Conservation (phyloP, 2,797 vertebrate genomes). For the Australoheros facetus region DNA sequence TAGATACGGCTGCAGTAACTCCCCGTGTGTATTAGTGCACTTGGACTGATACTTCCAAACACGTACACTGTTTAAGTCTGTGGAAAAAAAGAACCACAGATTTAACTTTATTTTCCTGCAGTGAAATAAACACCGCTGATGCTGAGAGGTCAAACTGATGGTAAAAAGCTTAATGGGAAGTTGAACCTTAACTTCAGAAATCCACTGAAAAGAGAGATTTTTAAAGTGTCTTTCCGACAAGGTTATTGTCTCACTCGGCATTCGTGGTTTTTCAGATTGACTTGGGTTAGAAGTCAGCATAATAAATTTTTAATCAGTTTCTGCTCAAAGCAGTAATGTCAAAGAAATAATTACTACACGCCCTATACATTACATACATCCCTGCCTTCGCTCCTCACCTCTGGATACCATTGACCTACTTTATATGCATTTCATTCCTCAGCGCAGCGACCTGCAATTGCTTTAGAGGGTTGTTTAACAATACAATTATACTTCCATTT, state of each 20-base stretch:
- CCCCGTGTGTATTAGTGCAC: not conserved
- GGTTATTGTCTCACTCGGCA: not conserved
- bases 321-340: not conserved
- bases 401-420: slow-evolving; percentile 33
- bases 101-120: not conserved
- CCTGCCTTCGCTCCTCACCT: slow-evolving; percentile 18
- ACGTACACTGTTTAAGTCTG: not conserved
- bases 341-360: slow-evolving; percentile 34
- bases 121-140: not conserved
- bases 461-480: slow-evolving; percentile 35
- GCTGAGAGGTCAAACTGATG: not conserved
- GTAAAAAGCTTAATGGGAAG: not conserved
- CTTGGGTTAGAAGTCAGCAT: slow-evolving; percentile 20
- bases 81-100: not conserved
- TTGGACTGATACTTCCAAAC: not conserved
- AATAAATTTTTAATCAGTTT: slow-evolving; percentile 36
- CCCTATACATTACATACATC: slow-evolving; percentile 5
- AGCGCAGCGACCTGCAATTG: slow-evolving; percentile 26
- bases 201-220: not conserved
- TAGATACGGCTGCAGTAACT: not conserved
- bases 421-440: slow-evolving; percentile 24
- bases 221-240: not conserved
- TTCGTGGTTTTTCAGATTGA: not conserved
- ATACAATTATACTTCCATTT: slow-evolving; percentile 37
- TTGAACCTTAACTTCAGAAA: not conserved